Evolutionary conservation across 2,888 invertebrate genomes (phyloP).

Genomic region (Drosophila longiperda): DNA sequence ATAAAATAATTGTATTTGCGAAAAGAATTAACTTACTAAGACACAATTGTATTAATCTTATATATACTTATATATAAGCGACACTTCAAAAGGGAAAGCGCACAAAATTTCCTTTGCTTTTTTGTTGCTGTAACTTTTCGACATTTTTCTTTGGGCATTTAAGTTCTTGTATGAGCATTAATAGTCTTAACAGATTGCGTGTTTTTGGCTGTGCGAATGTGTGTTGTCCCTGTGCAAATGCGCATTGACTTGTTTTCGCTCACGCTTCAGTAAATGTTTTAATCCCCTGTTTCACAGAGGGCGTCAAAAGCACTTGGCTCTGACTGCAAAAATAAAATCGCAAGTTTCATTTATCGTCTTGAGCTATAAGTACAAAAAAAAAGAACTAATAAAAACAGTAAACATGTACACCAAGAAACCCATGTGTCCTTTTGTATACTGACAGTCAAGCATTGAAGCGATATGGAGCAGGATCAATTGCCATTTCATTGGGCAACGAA

Average conservation of each 20-base stretch:
- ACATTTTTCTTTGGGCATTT: slow-evolving; percentile 48
- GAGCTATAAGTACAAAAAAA: slow-evolving; percentile 9
- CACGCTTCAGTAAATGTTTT: slow-evolving; percentile 20
- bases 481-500: slow-evolving; percentile 35
- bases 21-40: slow-evolving; percentile 14
- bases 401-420: background rate
- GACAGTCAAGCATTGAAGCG: background rate
- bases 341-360: slow-evolving; percentile 45
- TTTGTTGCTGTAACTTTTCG: slow-evolving; percentile 30
- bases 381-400: background rate
- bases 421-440: background rate
- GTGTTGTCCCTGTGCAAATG: slow-evolving; percentile 21
- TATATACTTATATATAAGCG: background rate
- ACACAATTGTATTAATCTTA: background rate
- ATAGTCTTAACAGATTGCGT: slow-evolving; percentile 14
- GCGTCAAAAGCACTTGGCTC: slow-evolving; percentile 21
- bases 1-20: slow-evolving; percentile 40
- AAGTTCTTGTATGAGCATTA: slow-evolving; percentile 49
- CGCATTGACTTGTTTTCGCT: slow-evolving; percentile 44
- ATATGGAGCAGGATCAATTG: slow-evolving; percentile 37
- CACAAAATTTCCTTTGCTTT: slow-evolving; percentile 44
- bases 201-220: slow-evolving; percentile 4
- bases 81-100: slow-evolving; percentile 9
- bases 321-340: slow-evolving; percentile 30
- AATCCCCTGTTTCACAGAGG: background rate